These are phyloP conservation scores for Yponomeuta evonymella DNA, from an alignment of 2,888 invertebrate species.

Conservation along the genomic window DNA sequence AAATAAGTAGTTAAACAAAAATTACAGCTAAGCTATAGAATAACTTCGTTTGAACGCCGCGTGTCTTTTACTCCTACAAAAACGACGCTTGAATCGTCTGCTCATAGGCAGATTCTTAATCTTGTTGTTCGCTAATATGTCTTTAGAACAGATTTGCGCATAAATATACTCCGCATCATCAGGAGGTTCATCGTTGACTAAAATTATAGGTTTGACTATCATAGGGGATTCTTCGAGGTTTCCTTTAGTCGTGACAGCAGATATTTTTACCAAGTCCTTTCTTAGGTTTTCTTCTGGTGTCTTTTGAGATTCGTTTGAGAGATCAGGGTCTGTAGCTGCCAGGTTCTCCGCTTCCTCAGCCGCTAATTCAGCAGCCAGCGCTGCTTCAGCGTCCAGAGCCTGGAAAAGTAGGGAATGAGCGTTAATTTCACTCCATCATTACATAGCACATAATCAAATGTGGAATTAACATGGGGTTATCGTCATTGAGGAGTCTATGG, in stretches of 20 bases:
- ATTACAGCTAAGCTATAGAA: constrained; percentile 47
- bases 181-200: constrained; percentile 60
- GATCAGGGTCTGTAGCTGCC: constrained; percentile 37
- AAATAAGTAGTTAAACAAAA: neutral
- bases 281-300: constrained; percentile 31
- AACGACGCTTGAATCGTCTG: constrained; percentile 55
- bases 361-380: constrained; percentile 37
- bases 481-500: too few species aligned
- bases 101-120: constrained; percentile 48
- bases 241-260: neutral
- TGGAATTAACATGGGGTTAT: too few species aligned
- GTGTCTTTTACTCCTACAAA: constrained; percentile 52
- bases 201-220: constrained; percentile 51
- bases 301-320: constrained; percentile 43
- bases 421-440: too few species aligned
- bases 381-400: constrained; percentile 58
- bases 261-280: constrained; percentile 27
- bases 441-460: too few species aligned
- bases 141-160: neutral
- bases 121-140: constrained; percentile 29
- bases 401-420: constrained; percentile 25
- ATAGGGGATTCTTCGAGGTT: constrained; percentile 31
- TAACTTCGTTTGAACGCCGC: constrained; percentile 63
- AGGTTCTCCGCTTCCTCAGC: constrained; percentile 17
- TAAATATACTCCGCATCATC: constrained; percentile 60